Base-by-base conservation (phyloP, 2,113 vertebrate species). In the Pygoscelis adeliae region DNA sequence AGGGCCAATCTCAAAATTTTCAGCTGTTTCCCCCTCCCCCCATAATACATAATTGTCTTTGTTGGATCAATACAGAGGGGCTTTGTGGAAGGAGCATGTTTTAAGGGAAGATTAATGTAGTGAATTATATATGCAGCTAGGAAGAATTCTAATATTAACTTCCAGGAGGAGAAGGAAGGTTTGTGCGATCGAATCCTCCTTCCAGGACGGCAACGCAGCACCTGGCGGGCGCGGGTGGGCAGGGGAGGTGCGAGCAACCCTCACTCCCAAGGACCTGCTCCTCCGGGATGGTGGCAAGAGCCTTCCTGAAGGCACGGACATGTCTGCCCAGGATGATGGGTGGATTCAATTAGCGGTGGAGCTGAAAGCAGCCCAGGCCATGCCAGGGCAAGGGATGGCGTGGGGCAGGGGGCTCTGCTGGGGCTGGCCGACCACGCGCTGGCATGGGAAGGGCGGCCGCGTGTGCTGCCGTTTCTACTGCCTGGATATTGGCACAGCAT, bases 41-140 rank as follows among this genome's bases (percentile, higher is more conserved):
- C 22, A 4, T 46, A 38, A 96, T 63, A 83, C 77, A 97, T 95
- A 90, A 97, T 97, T 97, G 96, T 96, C 96, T 97, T 96, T 96
- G 87, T 95, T 96, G 96, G 95, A 97, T 97, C 96, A 91, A 96
- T 97, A 97, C 97, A 97, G 97, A 97, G 93, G 87, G 91, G 94
- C 97, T 97, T 97, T 97, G 96, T 97, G 94, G 94, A 94, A 95
- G 94, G 87, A 95, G 49, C 44, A 6, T 1, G 22, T 84, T 96
- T 72, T 91, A 53, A 70, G 62, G 78, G 82, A 97, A 97, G 96
- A 97, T 97, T 95, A 91, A 96, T 95, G 97, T 88, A 32, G 62
- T 16, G 66, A 87, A 94, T 91, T 96, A 66, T 44, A 58, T 2
- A 86, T 55, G 62, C 91, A 96, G 95, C 66, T 46, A 87, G 82